Evolutionary conservation across 2,113 vertebrate genomes (phyloP), one percentile per base, ranked within the genome.

Genomic region (Riparia riparia): DNA sequence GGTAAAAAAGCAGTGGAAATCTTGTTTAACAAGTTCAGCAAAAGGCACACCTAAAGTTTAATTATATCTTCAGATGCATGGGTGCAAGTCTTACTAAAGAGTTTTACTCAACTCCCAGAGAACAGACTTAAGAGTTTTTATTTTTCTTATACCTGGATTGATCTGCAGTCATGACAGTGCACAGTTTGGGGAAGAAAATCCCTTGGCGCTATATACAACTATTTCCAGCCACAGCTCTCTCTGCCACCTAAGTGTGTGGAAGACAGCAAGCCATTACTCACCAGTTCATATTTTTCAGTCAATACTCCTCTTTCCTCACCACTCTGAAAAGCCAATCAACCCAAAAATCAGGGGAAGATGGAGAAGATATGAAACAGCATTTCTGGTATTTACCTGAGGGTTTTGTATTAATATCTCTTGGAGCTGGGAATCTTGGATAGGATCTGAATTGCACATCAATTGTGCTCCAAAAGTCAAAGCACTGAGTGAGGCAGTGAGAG

Each of bases 1-100:
- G 95, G 94, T 93, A 95, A 85, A 95, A 95, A 93, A 82, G 28
- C 89, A 93, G 78, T 85, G 77, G 94, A 97, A 97, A 97, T 97
- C 96, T 96, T 90, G 97, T 95, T 94, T 65, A 97, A 96, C 98
- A 80, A 97, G 97, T 97, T 98, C 90, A 89, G 94, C 86, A 7
- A 95, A 95, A 96, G 94, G 81, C 96, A 96, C 97, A 91, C 97
- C 96, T 96, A 93, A 87, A 87, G 70, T 91, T 96, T 96, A 94
- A 96, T 91, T 91, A 95, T 69, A 73, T 64, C 82, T 93, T 92
- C 84, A 93, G 82, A 92, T 49, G 32, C 45, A 82, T 10, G 37
- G n/a, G 49, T 74, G 42, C 61, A 92, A 53, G 65, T 90, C 88
- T 66, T 92, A 50, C 44, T 74, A 17, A 84, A 89, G 87, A 89